Conservation (phyloP, 2,113 vertebrate species). For the Micronycteris hirsuta region DNA sequence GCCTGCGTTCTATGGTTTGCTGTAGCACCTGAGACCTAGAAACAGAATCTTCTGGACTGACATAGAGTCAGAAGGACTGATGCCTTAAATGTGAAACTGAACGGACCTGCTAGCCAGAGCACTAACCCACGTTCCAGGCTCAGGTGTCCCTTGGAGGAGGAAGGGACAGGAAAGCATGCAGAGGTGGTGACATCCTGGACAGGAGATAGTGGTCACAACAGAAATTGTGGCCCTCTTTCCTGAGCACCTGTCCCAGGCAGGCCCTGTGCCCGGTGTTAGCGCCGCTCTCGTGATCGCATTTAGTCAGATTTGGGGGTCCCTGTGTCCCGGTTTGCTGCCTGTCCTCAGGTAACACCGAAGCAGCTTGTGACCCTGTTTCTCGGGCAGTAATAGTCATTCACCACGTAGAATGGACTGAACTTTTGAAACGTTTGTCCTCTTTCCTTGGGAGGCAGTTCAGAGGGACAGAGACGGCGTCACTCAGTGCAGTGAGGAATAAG, state of each 20-base stretch:
- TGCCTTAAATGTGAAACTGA: background rate
- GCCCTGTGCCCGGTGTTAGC: background rate
- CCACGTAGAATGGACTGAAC: background rate
- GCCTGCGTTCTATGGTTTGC: background rate
- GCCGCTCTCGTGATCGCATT: background rate
- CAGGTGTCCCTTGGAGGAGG: background rate
- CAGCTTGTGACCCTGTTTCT: background rate
- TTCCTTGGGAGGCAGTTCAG: background rate
- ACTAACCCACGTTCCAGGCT: background rate
- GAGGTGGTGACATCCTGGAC: background rate
- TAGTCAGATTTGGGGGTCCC: background rate
- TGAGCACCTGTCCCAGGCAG: background rate
- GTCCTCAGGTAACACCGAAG: background rate
- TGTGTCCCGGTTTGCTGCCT: background rate
- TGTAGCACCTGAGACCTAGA: background rate
- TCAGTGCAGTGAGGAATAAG: background rate
- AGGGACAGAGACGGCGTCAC: background rate
- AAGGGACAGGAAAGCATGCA: background rate
- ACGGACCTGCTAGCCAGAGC: rapidly evolving
- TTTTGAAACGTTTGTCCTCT: background rate
- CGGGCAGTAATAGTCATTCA: background rate
- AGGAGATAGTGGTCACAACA: background rate
- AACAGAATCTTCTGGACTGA: background rate
- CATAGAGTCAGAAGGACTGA: background rate
- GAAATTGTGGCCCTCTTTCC: background rate